Percentiles rank a stretch among this genome's conserved stretches.
phyloP scores from a whole-genome alignment of 2,113 vertebrate genomes.

The Eira barbara region DNA sequence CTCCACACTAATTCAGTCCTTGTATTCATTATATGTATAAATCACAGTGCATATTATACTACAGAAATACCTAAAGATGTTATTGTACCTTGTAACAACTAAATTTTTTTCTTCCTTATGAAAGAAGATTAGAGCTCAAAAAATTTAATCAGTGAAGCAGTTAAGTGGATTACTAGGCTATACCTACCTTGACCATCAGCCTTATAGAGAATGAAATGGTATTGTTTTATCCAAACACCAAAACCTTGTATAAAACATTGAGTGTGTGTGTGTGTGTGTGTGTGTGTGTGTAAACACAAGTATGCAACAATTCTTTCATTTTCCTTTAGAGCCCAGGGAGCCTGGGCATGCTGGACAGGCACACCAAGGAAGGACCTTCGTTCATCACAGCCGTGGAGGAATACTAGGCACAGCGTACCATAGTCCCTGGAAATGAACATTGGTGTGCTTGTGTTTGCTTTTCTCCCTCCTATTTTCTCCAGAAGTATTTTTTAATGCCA shows the following conservation, averaged over 20 bases:
- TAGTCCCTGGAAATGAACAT: neutral
- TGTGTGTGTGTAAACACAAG: neutral
- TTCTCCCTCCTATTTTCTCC: neutral
- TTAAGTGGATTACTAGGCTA: neutral
- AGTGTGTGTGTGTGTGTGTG: neutral
- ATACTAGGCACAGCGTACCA: neutral
- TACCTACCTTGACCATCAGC: neutral
- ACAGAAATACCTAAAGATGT: conserved; percentile 25
- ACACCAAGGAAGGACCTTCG: neutral
- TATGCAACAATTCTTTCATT: neutral
- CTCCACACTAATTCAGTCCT: neutral
- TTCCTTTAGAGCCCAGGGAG: neutral
- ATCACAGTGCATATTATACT: neutral
- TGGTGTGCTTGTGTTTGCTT: neutral
- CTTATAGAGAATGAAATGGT: neutral
- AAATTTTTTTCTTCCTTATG: conserved; percentile 36
- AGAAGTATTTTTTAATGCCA: neutral
- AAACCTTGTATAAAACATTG: neutral
- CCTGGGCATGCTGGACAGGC: neutral
- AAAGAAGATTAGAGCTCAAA: conserved; percentile 47
- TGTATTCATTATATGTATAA: neutral
- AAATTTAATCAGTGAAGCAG: conserved; percentile 12
- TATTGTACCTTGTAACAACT: neutral
- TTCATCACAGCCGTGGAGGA: neutral
- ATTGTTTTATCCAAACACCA: neutral